Base-by-base conservation (phyloP, 2,797 vertebrate genomes). In the Tadarida brasiliensis region DNA sequence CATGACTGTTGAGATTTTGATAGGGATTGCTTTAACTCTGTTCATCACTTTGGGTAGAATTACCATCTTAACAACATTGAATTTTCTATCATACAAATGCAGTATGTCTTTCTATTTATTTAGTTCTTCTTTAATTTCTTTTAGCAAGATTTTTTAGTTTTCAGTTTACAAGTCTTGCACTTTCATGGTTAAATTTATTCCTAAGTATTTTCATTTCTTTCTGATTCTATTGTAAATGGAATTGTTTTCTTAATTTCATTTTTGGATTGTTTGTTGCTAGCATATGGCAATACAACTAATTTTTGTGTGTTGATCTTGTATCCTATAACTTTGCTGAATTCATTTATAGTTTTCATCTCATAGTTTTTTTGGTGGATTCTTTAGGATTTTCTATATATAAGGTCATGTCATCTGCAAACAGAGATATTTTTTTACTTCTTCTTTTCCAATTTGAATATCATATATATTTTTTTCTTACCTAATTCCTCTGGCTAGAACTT, bases 381-480 rank as follows among this genome's bases (percentile, higher is more conserved):
- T 30, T 93, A 74, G 33, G 57, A 74, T 82, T 61, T 93, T 93
- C 65, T 71, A 44, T 78, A 59, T 77, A 59, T 78, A 49, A 8
- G 63, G 35, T 77, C 16, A 35, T 39, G n/a, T 51, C 74, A 44
- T 61, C 56, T 80, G 54, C 26, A 78, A 80, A 87, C 14, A 78
- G 4, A 90, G 30, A 78, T 77, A 56, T 44, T 44, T 20, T 76
- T 92, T 76, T 67, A 67, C 51, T 44, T 77, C 61, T 70, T 84
- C n/a, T 20, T 84, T 94, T 77, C 51, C 5, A 84, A 49, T 59
- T 39, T 76, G 51, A 90, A 57, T 77, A n/a, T 3, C 20, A 26
- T 73, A 26, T 73, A 81, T 63, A 63, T 74, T 20, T 22, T 87
- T 70, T 87, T 80, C 68, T 87, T 63, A 44, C 2, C 11, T 71